Conservation (phyloP, 2,888 invertebrate genomes). For the Torymus texanus region DNA sequence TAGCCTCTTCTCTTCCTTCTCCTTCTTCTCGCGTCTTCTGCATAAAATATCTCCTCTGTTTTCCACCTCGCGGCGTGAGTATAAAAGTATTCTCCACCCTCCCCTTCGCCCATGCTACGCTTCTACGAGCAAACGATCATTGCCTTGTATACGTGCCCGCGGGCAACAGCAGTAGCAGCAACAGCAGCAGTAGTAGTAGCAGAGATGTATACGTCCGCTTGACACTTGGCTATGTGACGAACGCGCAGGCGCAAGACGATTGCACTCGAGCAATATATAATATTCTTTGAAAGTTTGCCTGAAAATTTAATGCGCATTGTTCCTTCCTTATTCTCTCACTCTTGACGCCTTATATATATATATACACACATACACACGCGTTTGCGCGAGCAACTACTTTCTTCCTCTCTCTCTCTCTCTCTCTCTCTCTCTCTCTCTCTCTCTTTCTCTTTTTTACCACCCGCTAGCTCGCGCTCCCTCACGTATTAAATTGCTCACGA, state of each 20-base stretch:
- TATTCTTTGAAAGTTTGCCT: conserved; percentile 46
- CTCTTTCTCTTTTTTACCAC: neutral
- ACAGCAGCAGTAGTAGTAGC: too few species aligned
- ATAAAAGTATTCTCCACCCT: too few species aligned
- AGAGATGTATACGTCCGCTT: neutral
- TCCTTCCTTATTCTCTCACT: neutral
- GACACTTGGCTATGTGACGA: neutral
- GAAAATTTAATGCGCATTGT: conserved; percentile 38
- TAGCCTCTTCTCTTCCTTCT: too few species aligned
- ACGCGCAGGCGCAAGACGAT: conserved; percentile 2
- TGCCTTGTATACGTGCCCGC: too few species aligned
- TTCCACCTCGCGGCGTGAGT: too few species aligned
- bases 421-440: conserved; percentile 20
- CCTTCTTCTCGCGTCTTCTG: too few species aligned
- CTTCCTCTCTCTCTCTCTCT: conserved; percentile 1
- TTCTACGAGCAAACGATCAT: too few species aligned
- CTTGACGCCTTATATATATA: conserved; percentile 1
- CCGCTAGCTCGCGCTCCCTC: conserved; percentile 44
- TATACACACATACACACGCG: conserved; percentile 14
- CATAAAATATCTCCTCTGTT: too few species aligned
- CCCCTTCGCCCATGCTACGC: too few species aligned
- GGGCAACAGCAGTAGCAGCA: too few species aligned
- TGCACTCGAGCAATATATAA: conserved; percentile 1
- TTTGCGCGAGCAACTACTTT: conserved; percentile 23
- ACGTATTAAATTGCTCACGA: conserved; percentile 60